A percentile compares a stretch with the other conserved stretches of the same genome.
Evolutionary conservation across 2,797 vertebrate species (phyloP).

Genomic region (Phrynocephalus guinanensis): DNA sequence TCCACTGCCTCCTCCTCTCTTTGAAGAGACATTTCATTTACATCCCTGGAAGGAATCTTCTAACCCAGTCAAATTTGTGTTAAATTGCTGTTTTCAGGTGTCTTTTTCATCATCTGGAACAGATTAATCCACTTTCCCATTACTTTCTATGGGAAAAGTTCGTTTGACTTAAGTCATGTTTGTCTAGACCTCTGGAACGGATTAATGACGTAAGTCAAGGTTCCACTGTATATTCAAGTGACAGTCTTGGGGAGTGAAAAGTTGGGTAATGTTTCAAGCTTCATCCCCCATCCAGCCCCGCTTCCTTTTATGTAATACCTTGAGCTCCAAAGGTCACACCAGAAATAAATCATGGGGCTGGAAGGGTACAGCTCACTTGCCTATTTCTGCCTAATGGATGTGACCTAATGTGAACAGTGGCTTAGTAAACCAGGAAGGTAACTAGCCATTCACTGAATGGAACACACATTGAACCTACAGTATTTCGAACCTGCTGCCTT

Average conservation of each 20-base stretch:
- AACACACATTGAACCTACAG: not conserved
- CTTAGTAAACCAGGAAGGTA: not conserved
- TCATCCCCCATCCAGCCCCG: not conserved
- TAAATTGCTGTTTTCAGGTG: too few species aligned
- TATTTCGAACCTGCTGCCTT: not conserved
- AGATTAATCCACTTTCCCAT: too few species aligned
- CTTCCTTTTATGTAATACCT: not conserved
- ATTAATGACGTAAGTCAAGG: too few species aligned
- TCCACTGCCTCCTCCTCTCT: too few species aligned
- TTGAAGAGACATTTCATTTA: too few species aligned
- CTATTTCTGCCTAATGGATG: not conserved
- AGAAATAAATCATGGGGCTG: not conserved
- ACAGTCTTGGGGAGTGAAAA: not conserved
- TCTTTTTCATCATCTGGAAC: too few species aligned
- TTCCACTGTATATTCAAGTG: conserved; percentile 6
- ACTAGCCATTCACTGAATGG: not conserved
- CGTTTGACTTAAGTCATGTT: too few species aligned
- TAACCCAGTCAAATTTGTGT: too few species aligned
- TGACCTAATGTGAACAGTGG: not conserved
- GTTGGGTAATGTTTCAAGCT: not conserved
- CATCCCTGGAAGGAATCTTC: too few species aligned
- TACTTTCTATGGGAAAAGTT: too few species aligned
- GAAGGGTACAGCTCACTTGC: not conserved
- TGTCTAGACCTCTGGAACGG: too few species aligned
- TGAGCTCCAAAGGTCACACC: not conserved